phyloP scores from a whole-genome alignment of 2,113 vertebrate genomes.

The Elgaria multicarinata region DNA sequence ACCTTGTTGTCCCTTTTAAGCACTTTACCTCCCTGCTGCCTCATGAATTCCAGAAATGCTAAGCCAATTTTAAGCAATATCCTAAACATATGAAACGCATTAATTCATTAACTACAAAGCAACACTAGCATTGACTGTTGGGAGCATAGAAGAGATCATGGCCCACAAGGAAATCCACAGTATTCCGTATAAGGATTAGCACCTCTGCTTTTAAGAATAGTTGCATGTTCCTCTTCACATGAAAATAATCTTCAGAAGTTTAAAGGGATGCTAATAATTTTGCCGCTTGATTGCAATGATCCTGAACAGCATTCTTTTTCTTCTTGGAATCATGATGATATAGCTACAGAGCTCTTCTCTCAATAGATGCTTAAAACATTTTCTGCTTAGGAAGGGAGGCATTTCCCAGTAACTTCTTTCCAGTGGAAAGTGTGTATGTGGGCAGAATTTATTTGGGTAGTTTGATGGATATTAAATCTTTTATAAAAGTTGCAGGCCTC shows the following conservation, averaged over 20 bases:
- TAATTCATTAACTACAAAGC: slow-evolving; percentile 21
- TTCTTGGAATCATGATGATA: not conserved
- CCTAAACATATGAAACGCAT: not conserved
- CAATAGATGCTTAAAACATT: not conserved
- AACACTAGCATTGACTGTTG: slow-evolving; percentile 14
- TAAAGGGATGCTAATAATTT: slow-evolving; percentile 20
- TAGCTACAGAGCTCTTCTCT: not conserved
- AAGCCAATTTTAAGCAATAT: slow-evolving; percentile 36
- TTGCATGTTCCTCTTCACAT: not conserved
- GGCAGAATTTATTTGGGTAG: slow-evolving; percentile 10
- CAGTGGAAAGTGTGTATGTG: not conserved
- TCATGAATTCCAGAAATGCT: slow-evolving; percentile 45
- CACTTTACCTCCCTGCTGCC: slow-evolving; percentile 14
- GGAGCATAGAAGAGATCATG: slow-evolving; percentile 17
- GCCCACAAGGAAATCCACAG: slow-evolving; percentile 38
- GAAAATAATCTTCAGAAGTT: not conserved
- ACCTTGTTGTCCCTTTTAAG: slow-evolving; percentile 28
- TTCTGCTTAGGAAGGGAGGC: not conserved
- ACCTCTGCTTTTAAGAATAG: slow-evolving; percentile 17
- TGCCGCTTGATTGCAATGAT: slow-evolving; percentile 2
- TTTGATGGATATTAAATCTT: not conserved
- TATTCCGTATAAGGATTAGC: slow-evolving; percentile 37
- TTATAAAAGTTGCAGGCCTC: not conserved
- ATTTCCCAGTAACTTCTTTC: not conserved
- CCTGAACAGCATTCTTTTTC: slow-evolving; percentile 3